A percentile compares a stretch with the other conserved stretches of the same genome.
These are phyloP conservation scores for Chrysemys picta DNA, from an alignment of 2,113 vertebrate species.

Conservation along the genomic window DNA sequence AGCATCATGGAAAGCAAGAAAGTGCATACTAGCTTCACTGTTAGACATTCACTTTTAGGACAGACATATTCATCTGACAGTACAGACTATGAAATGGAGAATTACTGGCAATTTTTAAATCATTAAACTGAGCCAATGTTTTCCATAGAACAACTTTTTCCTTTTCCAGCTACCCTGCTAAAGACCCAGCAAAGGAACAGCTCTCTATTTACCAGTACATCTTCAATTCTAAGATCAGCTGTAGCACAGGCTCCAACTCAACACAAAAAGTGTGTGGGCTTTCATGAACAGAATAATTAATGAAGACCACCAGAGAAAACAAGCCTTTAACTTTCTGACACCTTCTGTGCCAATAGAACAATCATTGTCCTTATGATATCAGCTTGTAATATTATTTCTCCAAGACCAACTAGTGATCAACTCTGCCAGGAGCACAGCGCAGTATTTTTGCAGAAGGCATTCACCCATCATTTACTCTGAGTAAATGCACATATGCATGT, in stretches of 20 bases:
- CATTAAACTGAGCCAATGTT: constrained; percentile 29
- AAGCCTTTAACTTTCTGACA: neutral
- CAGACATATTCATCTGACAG: constrained; percentile 56
- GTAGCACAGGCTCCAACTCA: neutral
- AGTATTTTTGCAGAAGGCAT: neutral
- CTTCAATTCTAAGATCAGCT: neutral
- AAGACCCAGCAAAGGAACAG: neutral
- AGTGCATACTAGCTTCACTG: constrained; percentile 21
- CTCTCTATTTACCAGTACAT: neutral
- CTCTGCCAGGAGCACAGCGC: neutral
- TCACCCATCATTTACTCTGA: neutral
- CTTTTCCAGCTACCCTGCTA: neutral
- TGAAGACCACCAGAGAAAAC: neutral
- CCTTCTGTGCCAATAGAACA: neutral
- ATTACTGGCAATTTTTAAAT: constrained; percentile 49
- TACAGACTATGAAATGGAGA: constrained; percentile 18
- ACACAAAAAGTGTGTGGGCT: neutral
- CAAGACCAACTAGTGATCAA: neutral
- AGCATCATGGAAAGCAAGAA: constrained; percentile 29
- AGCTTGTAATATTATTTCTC: neutral
- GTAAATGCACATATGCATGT: neutral
- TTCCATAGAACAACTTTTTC: constrained; percentile 8
- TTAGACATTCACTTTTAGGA: constrained; percentile 42
- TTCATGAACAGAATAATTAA: neutral
- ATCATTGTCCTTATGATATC: constrained; percentile 42